These are phyloP conservation scores for Poecile montanus DNA, from an alignment of 2,797 vertebrate genomes.

Conservation along the genomic window DNA sequence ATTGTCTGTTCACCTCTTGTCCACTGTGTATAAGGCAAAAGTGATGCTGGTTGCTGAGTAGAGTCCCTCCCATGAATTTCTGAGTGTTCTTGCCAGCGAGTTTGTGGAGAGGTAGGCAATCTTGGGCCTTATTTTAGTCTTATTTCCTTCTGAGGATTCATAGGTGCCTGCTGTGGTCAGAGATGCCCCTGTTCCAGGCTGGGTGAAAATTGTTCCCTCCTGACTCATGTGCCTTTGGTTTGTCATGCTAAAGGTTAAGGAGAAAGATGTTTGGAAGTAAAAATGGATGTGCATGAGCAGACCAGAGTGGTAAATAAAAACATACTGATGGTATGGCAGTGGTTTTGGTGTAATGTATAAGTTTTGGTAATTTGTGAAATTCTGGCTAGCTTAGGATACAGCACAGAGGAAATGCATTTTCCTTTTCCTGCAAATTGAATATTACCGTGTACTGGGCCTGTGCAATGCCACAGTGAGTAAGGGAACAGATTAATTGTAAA, in stretches of 20 bases:
- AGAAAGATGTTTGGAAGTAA: neutral
- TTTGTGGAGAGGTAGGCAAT: neutral
- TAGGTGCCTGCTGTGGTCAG: neutral
- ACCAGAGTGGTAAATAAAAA: neutral
- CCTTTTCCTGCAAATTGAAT: neutral
- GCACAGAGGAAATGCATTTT: neutral
- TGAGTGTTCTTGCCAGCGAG: neutral
- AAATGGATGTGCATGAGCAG: neutral
- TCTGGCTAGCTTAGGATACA: neutral
- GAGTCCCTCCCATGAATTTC: neutral
- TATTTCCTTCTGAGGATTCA: neutral
- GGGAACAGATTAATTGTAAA: neutral
- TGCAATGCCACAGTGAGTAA: neutral
- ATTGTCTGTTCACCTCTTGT: rapidly evolving
- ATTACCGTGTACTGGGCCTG: neutral
- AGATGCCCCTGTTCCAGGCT: neutral
- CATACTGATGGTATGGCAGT: neutral
- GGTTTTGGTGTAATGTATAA: neutral
- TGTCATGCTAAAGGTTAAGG: neutral
- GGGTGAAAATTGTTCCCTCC: neutral
- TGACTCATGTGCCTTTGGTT: neutral
- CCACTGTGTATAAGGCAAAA: neutral
- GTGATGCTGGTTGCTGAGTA: neutral
- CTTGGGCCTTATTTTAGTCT: neutral
- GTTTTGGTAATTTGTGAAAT: neutral